These are phyloP conservation scores for human DNA, from an alignment of 2,113 vertebrate genomes.

Conservation along the genomic window DNA sequence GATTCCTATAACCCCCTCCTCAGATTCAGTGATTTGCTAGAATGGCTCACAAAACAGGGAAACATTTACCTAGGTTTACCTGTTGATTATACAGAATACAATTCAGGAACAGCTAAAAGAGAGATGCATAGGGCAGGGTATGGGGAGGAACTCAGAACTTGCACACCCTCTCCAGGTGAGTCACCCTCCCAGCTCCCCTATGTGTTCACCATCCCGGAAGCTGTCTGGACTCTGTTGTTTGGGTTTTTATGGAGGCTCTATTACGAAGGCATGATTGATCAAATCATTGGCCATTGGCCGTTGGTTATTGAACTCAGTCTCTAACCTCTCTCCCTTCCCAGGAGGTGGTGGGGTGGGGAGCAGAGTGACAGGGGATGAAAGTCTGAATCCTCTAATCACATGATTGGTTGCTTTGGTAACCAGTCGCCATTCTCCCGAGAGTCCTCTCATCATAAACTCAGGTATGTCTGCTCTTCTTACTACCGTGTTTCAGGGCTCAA, in stretches of 20 bases:
- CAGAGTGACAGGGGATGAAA: neutral
- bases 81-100: neutral
- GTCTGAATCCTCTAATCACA: neutral
- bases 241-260: neutral
- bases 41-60: neutral
- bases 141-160: neutral
- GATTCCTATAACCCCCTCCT: neutral
- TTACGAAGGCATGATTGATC: neutral
- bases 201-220: neutral
- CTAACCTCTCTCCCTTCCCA: neutral
- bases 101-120: neutral
- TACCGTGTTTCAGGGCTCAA: neutral
- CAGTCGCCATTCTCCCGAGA: neutral
- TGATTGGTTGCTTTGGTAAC: neutral
- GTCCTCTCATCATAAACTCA: neutral
- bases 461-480: neutral
- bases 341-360: neutral
- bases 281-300: neutral
- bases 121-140: neutral
- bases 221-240: neutral
- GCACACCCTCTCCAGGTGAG: neutral
- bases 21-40: neutral
- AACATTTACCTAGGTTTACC: neutral
- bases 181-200: neutral
- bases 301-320: neutral